These are phyloP conservation scores for Leptinotarsa haldemani DNA, from an alignment of 2,888 invertebrate species.

Conservation along the genomic window DNA sequence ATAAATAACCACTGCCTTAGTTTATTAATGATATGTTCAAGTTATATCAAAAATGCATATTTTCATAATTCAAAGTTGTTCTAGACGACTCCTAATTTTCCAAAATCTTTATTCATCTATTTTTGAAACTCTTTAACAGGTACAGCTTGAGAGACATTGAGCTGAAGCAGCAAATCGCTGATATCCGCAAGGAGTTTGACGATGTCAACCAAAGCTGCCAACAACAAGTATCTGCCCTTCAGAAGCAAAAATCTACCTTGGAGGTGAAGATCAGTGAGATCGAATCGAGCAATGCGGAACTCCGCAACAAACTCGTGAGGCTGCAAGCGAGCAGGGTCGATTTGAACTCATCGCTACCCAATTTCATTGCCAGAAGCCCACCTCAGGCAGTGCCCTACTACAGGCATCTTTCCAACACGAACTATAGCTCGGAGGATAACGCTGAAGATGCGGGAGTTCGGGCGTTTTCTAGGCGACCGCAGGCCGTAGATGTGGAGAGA, in stretches of 20 bases:
- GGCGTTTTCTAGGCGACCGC: slow-evolving; percentile 28
- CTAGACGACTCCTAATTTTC: no score
- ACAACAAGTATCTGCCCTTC: slow-evolving; percentile 55
- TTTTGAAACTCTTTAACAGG: slow-evolving; percentile 47
- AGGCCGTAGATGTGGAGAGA: slow-evolving; percentile 56
- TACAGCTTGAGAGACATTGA: slow-evolving; percentile 67
- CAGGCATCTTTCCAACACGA: background rate
- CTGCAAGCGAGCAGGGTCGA: slow-evolving; percentile 48
- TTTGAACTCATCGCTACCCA: slow-evolving; percentile 44
- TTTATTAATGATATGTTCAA: no score
- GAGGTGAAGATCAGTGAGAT: slow-evolving; percentile 64
- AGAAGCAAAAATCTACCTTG: slow-evolving; percentile 67
- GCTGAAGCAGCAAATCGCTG: slow-evolving; percentile 61
- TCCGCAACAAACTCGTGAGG: slow-evolving; percentile 61
- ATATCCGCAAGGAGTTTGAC: slow-evolving; percentile 58
- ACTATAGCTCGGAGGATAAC: slow-evolving; percentile 66
- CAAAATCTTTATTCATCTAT: no score
- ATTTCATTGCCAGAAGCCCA: background rate
- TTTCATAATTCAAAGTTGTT: no score
- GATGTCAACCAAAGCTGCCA: slow-evolving; percentile 56
- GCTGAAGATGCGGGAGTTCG: slow-evolving; percentile 43
- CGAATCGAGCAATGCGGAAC: slow-evolving; percentile 62
- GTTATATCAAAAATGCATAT: no score
- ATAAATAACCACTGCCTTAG: no score
- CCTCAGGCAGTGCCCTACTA: background rate